Base-by-base conservation (phyloP, 1,140 invertebrate species). In the Lordiphosa clarofinis region DNA sequence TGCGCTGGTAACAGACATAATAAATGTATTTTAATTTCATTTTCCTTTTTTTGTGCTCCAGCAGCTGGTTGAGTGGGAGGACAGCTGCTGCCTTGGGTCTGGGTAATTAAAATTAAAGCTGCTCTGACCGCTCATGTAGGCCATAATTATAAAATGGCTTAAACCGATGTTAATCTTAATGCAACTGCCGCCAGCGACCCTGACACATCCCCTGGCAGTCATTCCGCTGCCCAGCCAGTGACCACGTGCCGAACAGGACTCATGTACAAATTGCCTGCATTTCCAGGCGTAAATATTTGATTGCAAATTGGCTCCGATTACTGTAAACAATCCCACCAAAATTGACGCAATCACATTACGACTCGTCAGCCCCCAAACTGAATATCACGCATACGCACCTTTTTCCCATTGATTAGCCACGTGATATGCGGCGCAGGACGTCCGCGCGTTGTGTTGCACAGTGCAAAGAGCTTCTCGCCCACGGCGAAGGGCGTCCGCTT, bases 331-430 rank as follows among this genome's bases (percentile, higher is more conserved):
- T 13, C 15, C 21, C 12, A 43, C 52, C 24, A 52, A 36, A 6
- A 28, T 48, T 58, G 52, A 48, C 13, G 33, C 24, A 38, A 42
- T 68, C 90, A 88, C 46, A 56, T 61, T 56, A 35, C 31, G 33
- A 33, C 48, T 50, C 19, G 47, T 8, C 15, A 12, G 49, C 28
- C 57, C 58, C 54, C 58, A 46, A 37, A 11, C 12, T 12, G n/a
- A 56, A 74, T 70, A 62, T 63, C 50, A 75, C 53, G 62, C 49
- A 82, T 84, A 78, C 81, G 92, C 92, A 95, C 94, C 92, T 94
- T 93, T 87, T 93, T 91, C 62, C 93, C 93, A 89, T 96, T 96
- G 81, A 96, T 93, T 67, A 95, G 91, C 95, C 95, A 96, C 47
- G 94, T 94, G 78, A 96, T 92, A 75, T 95, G 92, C 4, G 95